Conservation (phyloP, 2,888 invertebrate species). For the Chymomyza caudatula region DNA sequence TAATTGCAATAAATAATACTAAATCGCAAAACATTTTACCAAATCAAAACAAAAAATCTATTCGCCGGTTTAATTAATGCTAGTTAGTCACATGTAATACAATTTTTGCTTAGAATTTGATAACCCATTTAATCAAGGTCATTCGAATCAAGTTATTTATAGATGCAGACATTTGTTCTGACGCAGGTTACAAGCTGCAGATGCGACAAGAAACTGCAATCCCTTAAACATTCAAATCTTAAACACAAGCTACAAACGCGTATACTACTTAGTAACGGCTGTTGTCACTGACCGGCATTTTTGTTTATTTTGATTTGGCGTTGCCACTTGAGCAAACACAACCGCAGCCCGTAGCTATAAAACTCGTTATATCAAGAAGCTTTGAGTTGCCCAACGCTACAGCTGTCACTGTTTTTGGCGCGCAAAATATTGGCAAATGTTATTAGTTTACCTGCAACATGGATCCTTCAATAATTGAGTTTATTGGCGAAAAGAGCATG, state of each 20-base stretch:
- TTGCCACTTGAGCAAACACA: background rate
- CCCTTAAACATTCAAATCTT: conserved; percentile 3
- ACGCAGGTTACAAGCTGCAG: conserved; percentile 17
- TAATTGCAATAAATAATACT: background rate
- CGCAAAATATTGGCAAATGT: background rate
- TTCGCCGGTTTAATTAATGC: background rate
- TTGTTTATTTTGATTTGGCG: background rate
- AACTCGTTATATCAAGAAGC: conserved; percentile 22
- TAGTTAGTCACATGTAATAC: background rate
- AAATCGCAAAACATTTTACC: background rate
- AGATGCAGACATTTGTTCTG: conserved; percentile 7
- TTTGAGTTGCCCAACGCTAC: background rate
- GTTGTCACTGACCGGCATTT: background rate
- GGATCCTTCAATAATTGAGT: conserved; percentile 93
- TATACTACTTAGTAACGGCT: conserved; percentile 23
- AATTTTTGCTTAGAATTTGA: conserved; percentile 13
- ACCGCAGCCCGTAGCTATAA: background rate
- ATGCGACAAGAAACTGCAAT: conserved; percentile 11
- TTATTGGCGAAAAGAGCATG: conserved; percentile 91
- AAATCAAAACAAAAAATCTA: background rate
- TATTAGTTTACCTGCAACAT: conserved; percentile 68
- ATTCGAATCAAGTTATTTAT: conserved; percentile 12
- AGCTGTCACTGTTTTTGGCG: conserved; percentile 24
- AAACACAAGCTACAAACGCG: background rate
- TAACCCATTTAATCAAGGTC: conserved; percentile 32